phyloP scores from a whole-genome alignment of 35 echinoderm and acorn worm genomes.

The Heliocidaris erythrogramma region DNA sequence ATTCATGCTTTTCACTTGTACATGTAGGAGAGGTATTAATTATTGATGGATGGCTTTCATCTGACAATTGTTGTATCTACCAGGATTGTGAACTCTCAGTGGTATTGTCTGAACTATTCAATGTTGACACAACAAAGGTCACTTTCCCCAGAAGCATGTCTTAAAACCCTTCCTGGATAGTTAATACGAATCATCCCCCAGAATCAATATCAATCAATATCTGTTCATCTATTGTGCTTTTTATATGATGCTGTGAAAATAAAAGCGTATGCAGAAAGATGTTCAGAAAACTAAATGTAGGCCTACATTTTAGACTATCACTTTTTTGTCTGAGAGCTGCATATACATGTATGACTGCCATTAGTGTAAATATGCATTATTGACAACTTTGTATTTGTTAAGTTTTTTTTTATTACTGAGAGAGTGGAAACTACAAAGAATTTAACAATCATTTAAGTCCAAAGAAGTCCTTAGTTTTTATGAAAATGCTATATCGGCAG shows the following conservation, averaged over 20 bases:
- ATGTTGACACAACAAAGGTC: conserved; percentile 40
- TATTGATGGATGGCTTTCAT: conserved; percentile 18
- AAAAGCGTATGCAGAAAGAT: background rate
- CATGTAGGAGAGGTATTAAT: background rate
- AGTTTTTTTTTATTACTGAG: too few relatives aligned
- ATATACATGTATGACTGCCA: background rate
- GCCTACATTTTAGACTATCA: too few relatives aligned
- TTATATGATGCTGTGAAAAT: background rate
- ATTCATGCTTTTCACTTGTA: background rate
- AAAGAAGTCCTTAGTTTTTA: too few relatives aligned
- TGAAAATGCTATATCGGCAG: too few relatives aligned
- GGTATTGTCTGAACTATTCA: background rate
- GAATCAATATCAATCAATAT: conserved; percentile 6
- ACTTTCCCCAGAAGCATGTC: background rate
- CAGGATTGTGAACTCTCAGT: background rate
- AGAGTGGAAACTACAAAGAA: too few relatives aligned
- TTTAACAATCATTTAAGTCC: too few relatives aligned
- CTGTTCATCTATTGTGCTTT: background rate
- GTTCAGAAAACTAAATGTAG: too few relatives aligned
- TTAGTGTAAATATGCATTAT: too few relatives aligned
- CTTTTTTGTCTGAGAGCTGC: too few relatives aligned
- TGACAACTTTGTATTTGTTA: too few relatives aligned
- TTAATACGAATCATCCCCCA: background rate
- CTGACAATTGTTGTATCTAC: conserved; percentile 29
- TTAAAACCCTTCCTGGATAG: background rate